These are phyloP conservation scores for Electrophaes corylata DNA, from an alignment of 2,888 invertebrate species.

Conservation along the genomic window DNA sequence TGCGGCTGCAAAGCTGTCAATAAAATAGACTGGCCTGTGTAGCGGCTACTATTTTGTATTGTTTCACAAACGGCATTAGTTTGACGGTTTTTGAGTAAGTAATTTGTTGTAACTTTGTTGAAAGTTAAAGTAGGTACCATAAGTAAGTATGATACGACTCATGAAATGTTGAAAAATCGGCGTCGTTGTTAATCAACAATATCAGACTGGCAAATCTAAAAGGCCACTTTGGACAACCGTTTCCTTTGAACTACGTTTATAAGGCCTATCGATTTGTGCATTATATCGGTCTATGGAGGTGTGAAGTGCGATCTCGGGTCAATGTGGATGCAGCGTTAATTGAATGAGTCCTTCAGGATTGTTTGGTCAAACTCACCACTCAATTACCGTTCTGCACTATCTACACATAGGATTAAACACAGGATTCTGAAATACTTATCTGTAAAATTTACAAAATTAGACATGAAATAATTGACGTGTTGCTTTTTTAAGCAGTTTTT, in stretches of 20 bases:
- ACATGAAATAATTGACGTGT: too few species aligned
- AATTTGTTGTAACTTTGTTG: too few species aligned
- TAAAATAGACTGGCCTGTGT: slow-evolving; percentile 1
- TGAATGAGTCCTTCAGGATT: slow-evolving; percentile 45
- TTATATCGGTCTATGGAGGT: slow-evolving; percentile 17
- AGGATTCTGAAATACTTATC: too few species aligned
- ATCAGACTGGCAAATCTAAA: slow-evolving; percentile 4
- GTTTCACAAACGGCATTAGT: neutral
- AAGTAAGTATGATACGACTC: too few species aligned
- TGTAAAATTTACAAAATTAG: too few species aligned
- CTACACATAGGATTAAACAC: neutral
- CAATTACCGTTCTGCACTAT: slow-evolving; percentile 22
- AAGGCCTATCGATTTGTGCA: slow-evolving; percentile 13
- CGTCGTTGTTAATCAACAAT: slow-evolving; percentile 1
- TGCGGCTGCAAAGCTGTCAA: slow-evolving; percentile 14
- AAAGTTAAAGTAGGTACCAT: neutral
- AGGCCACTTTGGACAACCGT: slow-evolving; percentile 8
- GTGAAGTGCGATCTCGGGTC: slow-evolving; percentile 31
- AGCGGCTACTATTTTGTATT: neutral
- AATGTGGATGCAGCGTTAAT: slow-evolving; percentile 52
- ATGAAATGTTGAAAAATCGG: neutral
- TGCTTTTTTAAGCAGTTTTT: too few species aligned
- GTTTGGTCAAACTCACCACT: slow-evolving; percentile 43
- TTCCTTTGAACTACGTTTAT: slow-evolving; percentile 7
- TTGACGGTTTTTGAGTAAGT: neutral